phyloP scores from a whole-genome alignment of 2,888 invertebrate genomes.

The Atherix ibis region DNA sequence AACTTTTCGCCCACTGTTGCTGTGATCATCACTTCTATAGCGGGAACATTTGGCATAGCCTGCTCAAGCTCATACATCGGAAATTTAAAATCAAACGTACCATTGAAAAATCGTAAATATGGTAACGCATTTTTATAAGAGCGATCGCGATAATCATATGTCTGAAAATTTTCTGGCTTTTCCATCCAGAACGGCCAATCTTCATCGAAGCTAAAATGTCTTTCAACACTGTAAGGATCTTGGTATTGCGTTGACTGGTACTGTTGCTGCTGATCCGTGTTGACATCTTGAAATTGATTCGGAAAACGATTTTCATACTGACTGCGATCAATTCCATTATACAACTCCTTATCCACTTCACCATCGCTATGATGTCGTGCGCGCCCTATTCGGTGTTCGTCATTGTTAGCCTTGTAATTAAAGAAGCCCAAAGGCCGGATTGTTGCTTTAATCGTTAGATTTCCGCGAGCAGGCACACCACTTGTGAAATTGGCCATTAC shows the following conservation, averaged over 20 bases:
- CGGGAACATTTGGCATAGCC: slow-evolving; percentile 43
- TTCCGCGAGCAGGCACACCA: slow-evolving; percentile 78
- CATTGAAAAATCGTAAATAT: slow-evolving; percentile 67
- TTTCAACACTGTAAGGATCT: slow-evolving; percentile 44
- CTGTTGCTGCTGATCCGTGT: slow-evolving; percentile 9
- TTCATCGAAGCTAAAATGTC: slow-evolving; percentile 65
- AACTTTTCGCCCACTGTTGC: slow-evolving; percentile 80
- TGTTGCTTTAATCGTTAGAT: slow-evolving; percentile 70
- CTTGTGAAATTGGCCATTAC: slow-evolving; percentile 93
- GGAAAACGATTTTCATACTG: slow-evolving; percentile 2
- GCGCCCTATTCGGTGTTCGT: slow-evolving; percentile 34
- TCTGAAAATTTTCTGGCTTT: slow-evolving; percentile 39
- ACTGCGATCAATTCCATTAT: slow-evolving; percentile 2
- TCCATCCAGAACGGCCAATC: slow-evolving; percentile 67
- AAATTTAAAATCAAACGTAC: slow-evolving; percentile 74
- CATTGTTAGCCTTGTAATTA: slow-evolving; percentile 39
- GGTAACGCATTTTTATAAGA: slow-evolving; percentile 43
- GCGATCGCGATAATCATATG: slow-evolving; percentile 25
- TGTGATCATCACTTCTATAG: slow-evolving; percentile 66
- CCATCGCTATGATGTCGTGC: slow-evolving; percentile 13
- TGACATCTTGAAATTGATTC: slow-evolving; percentile 6
- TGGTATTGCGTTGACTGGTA: slow-evolving; percentile 34
- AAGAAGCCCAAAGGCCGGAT: slow-evolving; percentile 51
- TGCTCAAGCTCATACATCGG: slow-evolving; percentile 59
- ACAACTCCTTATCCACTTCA: background rate